Conservation (phyloP, 2,888 invertebrate genomes). For the Acleris literana region DNA sequence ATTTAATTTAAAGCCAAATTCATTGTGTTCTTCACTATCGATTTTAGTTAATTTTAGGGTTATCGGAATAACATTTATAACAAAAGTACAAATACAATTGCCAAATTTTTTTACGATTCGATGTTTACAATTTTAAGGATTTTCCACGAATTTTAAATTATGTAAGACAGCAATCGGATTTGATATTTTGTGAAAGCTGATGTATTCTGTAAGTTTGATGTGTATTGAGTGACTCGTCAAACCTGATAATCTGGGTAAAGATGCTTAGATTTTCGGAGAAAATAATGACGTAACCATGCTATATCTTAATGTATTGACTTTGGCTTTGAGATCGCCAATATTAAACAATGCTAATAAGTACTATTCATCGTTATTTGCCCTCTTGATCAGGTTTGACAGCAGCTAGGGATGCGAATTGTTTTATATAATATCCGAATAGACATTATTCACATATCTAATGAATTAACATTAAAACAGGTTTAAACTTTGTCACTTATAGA, state of each 20-base stretch:
- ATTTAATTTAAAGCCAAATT: constrained; percentile 47
- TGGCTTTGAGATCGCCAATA: too few relatives aligned
- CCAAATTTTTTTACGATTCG: constrained; percentile 42
- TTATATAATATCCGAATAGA: constrained; percentile 9
- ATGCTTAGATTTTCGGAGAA: neutral
- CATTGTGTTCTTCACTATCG: constrained; percentile 49
- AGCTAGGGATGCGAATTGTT: neutral
- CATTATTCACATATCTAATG: constrained; percentile 54
- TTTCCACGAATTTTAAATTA: constrained; percentile 23
- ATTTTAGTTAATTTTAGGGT: constrained; percentile 35
- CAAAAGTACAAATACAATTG: constrained; percentile 47
- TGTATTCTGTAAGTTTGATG: neutral
- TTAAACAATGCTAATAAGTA: neutral
- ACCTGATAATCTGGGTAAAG: constrained; percentile 10
- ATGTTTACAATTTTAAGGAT: constrained; percentile 33
- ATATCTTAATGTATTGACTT: too few relatives aligned
- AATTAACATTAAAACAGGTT: constrained; percentile 42
- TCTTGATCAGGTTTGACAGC: constrained; percentile 11
- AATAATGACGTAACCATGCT: too few relatives aligned
- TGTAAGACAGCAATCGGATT: neutral
- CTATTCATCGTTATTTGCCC: neutral
- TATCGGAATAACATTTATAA: constrained; percentile 31
- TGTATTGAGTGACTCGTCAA: neutral
- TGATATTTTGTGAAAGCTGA: neutral
- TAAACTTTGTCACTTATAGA: constrained; percentile 44